Evolutionary conservation across 2,888 invertebrate species (phyloP), one percentile per base, ranked within the genome.

Genomic region (Drosophila kuntzei): DNA sequence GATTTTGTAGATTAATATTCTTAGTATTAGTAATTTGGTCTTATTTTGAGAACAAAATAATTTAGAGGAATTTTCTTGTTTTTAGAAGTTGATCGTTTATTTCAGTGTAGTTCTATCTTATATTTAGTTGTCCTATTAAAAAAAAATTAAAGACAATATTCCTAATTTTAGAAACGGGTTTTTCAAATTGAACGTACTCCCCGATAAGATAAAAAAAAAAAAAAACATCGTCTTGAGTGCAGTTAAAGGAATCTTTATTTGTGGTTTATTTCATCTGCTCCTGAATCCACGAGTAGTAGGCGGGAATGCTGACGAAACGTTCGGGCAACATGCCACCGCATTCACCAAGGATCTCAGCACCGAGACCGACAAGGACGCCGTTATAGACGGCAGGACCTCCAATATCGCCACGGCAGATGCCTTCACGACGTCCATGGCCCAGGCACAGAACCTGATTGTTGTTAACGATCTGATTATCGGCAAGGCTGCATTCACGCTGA

Each of bases 311-410:
- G 8, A 87, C 79, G 64, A 86, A 90, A 5, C 87, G 78, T 69
- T 90, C 91, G 6, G 91, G 90, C 65, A 87, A 58, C 20, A 68
- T 2, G 54, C 83, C 64, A 14, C 90, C 90, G 61, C 91, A 91
- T 39, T 90, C 86, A 53, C 82, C 81, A 3, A 88, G 50, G 11
- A 87, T 47, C 50, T 89, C 81, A 34, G 80, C 90, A 4, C 89
- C 84, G 11, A 91, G 71, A 8, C 91, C 91, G 7, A 91, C 86
- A 18, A 91, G 71, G 25, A 76, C 44, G 0, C 58, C 68, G 0
- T 75, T 29, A 20, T 84, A 88, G 11, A 91, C 86, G 16, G 90
- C 90, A 0, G 91, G 91, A n/a, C 91, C 90, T 8, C 91, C 91
- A 12, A 89, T 83, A 43, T 91, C 91, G 9, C 91, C 91, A n/a